Conservation (phyloP, 2,113 vertebrate genomes). For the Abramis brama region DNA sequence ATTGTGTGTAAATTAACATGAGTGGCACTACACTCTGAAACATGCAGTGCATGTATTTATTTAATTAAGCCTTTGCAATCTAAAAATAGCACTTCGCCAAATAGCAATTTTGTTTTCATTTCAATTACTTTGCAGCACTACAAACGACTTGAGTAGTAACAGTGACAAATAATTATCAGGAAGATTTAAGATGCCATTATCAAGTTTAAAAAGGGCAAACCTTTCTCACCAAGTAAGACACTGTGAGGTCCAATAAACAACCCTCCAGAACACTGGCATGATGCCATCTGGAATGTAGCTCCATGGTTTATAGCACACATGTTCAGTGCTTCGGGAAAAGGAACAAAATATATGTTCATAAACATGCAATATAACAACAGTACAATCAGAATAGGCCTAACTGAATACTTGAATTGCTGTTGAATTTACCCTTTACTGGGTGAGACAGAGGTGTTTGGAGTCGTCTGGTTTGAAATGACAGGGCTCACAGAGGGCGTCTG, state of each 20-base stretch:
- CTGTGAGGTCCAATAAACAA: conserved; percentile 98
- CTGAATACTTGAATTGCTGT: background rate
- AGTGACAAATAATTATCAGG: background rate
- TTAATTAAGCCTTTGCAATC: background rate
- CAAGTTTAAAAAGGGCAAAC: conserved; percentile 4
- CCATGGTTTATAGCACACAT: conserved; percentile 91
- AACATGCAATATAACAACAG: background rate
- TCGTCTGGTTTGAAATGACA: conserved; percentile 60
- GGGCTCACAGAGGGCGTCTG: conserved; percentile 43
- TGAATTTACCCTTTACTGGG: conserved; percentile 67
- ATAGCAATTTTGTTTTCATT: background rate
- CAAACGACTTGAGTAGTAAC: background rate
- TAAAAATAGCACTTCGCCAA: background rate
- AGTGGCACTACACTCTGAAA: background rate
- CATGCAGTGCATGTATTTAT: background rate
- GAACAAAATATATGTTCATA: background rate
- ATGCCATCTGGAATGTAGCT: conserved; percentile 95
- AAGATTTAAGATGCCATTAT: conserved; percentile 9
- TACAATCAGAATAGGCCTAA: background rate
- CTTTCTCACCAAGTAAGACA: conserved; percentile 92
- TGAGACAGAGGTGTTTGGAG: conserved; percentile 58
- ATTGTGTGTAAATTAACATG: background rate
- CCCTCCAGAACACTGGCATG: conserved; percentile 98
- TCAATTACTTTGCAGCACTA: background rate
- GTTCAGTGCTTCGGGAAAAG: conserved; percentile 43